phyloP scores from a whole-genome alignment of 92 coral and sea anemone genomes.

The Bergia sp. region DNA sequence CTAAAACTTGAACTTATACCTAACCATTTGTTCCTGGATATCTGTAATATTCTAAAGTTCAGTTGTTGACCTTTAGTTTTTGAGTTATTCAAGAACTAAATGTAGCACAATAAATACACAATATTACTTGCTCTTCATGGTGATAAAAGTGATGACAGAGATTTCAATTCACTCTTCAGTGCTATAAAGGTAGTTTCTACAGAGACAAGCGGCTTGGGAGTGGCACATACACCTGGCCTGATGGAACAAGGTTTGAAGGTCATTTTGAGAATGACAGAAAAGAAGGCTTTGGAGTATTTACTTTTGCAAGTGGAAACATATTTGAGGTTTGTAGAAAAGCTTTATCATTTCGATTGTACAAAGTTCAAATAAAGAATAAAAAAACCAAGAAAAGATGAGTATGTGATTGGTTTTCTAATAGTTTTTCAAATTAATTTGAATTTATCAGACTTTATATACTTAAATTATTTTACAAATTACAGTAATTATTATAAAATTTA shows the following conservation, averaged over 20 bases:
- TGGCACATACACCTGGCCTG: slow-evolving; percentile 92
- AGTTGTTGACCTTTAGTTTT: neutral
- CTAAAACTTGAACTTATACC: no score
- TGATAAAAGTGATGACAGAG: neutral
- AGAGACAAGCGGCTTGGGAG: slow-evolving; percentile 87
- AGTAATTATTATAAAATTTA: no score
- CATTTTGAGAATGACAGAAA: slow-evolving; percentile 90
- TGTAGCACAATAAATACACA: neutral
- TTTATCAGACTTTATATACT: no score
- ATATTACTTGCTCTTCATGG: neutral
- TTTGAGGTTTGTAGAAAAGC: slow-evolving; percentile 71
- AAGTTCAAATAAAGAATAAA: no score
- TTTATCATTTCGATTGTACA: neutral
- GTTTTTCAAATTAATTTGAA: no score
- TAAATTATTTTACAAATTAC: no score
- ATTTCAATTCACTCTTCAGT: slow-evolving; percentile 49
- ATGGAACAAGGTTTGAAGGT: slow-evolving; percentile 91
- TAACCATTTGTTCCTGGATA: no score
- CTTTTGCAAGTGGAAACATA: slow-evolving; percentile 82
- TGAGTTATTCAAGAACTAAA: neutral
- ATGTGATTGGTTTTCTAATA: no score
- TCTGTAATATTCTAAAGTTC: no score
- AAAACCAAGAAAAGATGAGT: neutral
- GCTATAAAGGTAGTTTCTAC: slow-evolving; percentile 80
- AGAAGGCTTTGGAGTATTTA: slow-evolving; percentile 93